Evolutionary conservation across 2,113 vertebrate species (phyloP).

Genomic region (Erythrocercus mccallii): DNA sequence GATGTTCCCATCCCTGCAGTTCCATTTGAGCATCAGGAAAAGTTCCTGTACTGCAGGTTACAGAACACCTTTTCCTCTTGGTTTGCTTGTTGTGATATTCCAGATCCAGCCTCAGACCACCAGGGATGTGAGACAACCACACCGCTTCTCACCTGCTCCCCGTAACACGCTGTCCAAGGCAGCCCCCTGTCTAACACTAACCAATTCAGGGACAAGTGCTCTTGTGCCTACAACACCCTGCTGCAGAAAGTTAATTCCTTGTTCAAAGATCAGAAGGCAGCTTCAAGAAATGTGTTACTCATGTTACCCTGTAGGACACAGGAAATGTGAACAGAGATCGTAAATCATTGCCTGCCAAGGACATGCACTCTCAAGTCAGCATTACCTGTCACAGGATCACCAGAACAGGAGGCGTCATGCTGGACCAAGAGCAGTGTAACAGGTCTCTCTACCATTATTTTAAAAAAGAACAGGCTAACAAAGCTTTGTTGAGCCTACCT

Average conservation of each 20-base stretch:
- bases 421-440: not conserved
- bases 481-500: not conserved
- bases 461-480: not conserved
- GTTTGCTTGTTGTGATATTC: not conserved
- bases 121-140: not conserved
- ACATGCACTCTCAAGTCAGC: accelerated
- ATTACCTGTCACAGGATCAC: not conserved
- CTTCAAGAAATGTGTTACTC: not conserved
- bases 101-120: not conserved
- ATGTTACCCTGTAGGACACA: not conserved
- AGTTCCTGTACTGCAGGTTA: not conserved
- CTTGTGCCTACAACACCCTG: not conserved
- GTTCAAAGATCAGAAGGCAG: not conserved
- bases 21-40: not conserved
- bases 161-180: accelerated
- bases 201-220: not conserved
- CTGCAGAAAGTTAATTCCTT: not conserved
- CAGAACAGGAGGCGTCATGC: not conserved
- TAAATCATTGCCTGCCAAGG: accelerated
- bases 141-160: not conserved
- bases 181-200: not conserved
- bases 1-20: not conserved
- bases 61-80: not conserved
- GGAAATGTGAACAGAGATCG: accelerated
- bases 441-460: not conserved